Conservation (phyloP, 2,888 invertebrate species). For the Sphaeridia pumilis region DNA sequence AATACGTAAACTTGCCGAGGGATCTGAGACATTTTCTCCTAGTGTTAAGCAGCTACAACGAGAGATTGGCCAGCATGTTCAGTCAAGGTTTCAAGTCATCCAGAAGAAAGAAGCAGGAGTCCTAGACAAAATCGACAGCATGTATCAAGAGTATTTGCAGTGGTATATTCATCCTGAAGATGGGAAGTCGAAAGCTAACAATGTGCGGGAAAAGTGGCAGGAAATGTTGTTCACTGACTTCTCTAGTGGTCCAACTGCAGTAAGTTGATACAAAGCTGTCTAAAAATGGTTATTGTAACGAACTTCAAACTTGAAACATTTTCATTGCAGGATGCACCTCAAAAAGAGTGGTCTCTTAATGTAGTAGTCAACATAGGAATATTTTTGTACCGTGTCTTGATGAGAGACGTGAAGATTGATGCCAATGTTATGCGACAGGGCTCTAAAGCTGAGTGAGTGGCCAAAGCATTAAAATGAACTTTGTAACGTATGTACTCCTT, state of each 20-base stretch:
- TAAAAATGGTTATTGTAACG: too few species aligned
- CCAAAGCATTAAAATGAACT: conserved; percentile 1
- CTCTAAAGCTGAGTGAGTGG: conserved; percentile 42
- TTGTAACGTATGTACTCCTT: conserved; percentile 5
- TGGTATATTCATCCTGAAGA: conserved; percentile 48
- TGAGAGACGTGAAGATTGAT: conserved; percentile 73
- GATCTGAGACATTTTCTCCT: conserved; percentile 69
- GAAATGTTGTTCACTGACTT: conserved; percentile 45
- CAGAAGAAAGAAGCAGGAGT: conserved; percentile 54
- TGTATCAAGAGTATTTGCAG: conserved; percentile 54
- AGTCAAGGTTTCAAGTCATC: conserved; percentile 53
- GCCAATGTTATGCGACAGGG: conserved; percentile 54
- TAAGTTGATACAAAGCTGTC: too few species aligned
- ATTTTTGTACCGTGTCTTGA: conserved; percentile 73
- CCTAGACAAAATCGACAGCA: conserved; percentile 50
- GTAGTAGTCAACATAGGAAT: conserved; percentile 59
- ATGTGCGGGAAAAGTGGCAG: conserved; percentile 64
- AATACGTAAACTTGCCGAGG: conserved; percentile 56
- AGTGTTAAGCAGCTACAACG: conserved; percentile 52
- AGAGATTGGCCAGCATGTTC: conserved; percentile 57
- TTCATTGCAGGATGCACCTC: conserved; percentile 38
- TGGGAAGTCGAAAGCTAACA: conserved; percentile 40
- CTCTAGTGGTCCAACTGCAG: conserved; percentile 48
- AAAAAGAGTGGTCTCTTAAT: conserved; percentile 55
- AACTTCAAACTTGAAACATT: too few species aligned